Evolutionary conservation across 2,113 vertebrate genomes (phyloP), one percentile per base, ranked within the genome.

Genomic region (Trichomycterus rosablanca): DNA sequence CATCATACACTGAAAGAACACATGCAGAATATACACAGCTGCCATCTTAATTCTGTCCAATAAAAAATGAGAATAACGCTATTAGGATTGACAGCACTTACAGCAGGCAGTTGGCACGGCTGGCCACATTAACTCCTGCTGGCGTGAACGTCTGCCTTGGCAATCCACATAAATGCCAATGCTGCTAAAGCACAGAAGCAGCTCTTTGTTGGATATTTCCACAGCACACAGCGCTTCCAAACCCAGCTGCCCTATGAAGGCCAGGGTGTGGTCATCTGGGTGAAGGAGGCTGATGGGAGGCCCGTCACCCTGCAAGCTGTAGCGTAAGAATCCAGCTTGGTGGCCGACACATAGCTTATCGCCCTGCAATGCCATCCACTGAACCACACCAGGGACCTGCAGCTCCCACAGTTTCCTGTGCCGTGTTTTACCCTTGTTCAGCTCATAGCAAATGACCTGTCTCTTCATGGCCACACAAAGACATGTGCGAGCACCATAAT

Each of bases 61-160:
- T n/a, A n/a, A n/a, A n/a, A n/a, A n/a, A n/a, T n/a, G n/a, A n/a
- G n/a, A n/a, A n/a, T n/a, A n/a, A n/a, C n/a, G n/a, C n/a, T n/a
- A n/a, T n/a, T n/a, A n/a, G n/a, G n/a, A n/a, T n/a, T 55, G 16
- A 55, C 16, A 1, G 11, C 14, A 80, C 93, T 98, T 87, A 99
- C 96, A 98, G 80, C 93, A 97, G 3, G 92, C 78, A 16, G 80
- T 88, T 76, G 96, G 96, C 61, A 77, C 74, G 7, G 96, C 93
- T 0, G 96, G 95, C 96, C 95, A 99, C 95, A 96, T 97, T 69
- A 99, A 55, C 75, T 99, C 96, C 78, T 99, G 96, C 26, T 99
- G 96, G 18, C 96, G 89, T 0, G 95, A 98, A 66, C 96, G 85
- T 51, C 95, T 91, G 42, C 96, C 96, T 82, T 97, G 95, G 37